These are phyloP conservation scores for Ostrea edulis DNA, from an alignment of 1,140 invertebrate genomes.

Conservation along the genomic window DNA sequence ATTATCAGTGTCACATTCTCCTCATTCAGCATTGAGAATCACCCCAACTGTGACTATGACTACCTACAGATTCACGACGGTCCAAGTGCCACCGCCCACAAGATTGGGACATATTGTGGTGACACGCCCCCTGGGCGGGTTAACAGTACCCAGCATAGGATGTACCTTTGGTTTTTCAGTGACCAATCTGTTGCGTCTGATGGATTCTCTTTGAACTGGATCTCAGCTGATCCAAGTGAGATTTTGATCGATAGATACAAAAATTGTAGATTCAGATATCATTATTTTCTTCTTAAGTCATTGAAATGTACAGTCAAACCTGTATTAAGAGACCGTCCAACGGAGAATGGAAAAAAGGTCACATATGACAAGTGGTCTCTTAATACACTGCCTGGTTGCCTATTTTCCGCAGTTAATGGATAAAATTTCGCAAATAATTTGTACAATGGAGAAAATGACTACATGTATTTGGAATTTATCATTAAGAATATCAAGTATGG, in stretches of 20 bases:
- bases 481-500: too few species aligned
- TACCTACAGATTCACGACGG: conserved; percentile 84
- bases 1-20: conserved; percentile 81
- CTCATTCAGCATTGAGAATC: conserved; percentile 79
- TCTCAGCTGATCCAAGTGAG: conserved; percentile 78
- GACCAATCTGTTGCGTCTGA: conserved; percentile 66
- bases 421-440: too few species aligned
- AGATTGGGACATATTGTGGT: conserved; percentile 89
- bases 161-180: conserved; percentile 75
- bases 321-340: too few species aligned
- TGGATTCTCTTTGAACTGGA: conserved; percentile 81
- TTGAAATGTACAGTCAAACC: too few species aligned
- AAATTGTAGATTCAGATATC: too few species aligned
- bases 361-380: too few species aligned
- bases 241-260: not conserved
- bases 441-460: too few species aligned
- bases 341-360: too few species aligned
- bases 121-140: conserved; percentile 81
- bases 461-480: too few species aligned
- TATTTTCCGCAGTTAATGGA: too few species aligned
- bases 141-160: conserved; percentile 85
- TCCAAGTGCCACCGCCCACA: conserved; percentile 80
- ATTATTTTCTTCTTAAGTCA: too few species aligned
- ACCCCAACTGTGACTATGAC: conserved; percentile 75
- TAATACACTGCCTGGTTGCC: too few species aligned